Evolutionary conservation across 2,797 vertebrate genomes (phyloP).

Genomic region (Labeo calbasu): DNA sequence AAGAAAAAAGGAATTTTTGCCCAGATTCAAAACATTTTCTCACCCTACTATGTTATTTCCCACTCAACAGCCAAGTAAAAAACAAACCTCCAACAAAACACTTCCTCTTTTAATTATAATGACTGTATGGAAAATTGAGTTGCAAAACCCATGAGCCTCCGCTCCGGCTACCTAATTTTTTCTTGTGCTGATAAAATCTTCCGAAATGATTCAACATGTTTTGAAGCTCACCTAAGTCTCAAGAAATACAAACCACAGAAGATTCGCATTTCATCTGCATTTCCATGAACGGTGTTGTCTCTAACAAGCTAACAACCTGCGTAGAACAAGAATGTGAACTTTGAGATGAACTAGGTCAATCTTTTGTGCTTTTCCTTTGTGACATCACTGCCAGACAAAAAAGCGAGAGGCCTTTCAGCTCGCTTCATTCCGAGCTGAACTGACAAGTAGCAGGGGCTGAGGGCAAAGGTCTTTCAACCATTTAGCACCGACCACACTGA

Average conservation of each 20-base stretch:
- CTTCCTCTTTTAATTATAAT: background rate
- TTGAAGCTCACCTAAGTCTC: background rate
- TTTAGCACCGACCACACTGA: background rate
- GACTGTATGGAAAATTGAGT: background rate
- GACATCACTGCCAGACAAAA: conserved; percentile 8
- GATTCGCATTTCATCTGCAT: background rate
- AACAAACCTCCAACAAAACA: background rate
- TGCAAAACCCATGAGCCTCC: background rate
- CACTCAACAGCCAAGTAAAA: background rate
- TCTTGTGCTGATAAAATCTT: background rate
- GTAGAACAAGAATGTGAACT: background rate
- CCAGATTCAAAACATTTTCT: background rate
- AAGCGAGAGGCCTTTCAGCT: background rate
- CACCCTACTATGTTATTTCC: background rate
- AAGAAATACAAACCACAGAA: background rate
- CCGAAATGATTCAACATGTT: conserved; percentile 12
- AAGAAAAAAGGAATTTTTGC: background rate
- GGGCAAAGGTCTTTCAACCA: background rate
- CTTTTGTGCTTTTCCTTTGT: conserved; percentile 21
- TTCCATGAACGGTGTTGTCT: conserved; percentile 4
- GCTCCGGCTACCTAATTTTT: background rate
- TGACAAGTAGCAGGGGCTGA: background rate
- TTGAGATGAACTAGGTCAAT: conserved; percentile 27
- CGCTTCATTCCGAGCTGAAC: background rate
- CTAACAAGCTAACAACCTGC: conserved; percentile 21